Conservation (phyloP, 1,140 invertebrate genomes). For the Mamestra configurata region DNA sequence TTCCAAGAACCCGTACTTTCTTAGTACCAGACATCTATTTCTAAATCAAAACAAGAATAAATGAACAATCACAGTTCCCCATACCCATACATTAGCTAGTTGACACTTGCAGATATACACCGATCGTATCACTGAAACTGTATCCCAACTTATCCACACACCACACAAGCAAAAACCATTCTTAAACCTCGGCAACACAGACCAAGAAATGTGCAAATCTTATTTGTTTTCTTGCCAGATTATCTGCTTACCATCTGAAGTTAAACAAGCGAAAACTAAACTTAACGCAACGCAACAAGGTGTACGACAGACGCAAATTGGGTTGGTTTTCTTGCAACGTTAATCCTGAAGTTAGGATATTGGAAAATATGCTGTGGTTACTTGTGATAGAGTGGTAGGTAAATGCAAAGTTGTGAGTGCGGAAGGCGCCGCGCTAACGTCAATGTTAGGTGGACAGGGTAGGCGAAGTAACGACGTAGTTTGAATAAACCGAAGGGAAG, state of each 20-base stretch:
- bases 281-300: background rate
- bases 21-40: slow-evolving; percentile 30
- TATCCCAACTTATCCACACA: background rate
- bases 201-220: background rate
- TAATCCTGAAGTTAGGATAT: background rate
- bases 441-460: slow-evolving; percentile 29
- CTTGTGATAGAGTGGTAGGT: background rate
- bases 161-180: background rate
- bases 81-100: slow-evolving; percentile 29
- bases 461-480: slow-evolving; percentile 27
- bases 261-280: background rate
- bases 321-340: slow-evolving; percentile 12
- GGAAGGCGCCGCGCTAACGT: slow-evolving; percentile 36
- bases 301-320: background rate
- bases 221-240: slow-evolving; percentile 2
- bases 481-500: slow-evolving; percentile 37
- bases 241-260: background rate
- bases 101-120: slow-evolving; percentile 33
- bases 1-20: slow-evolving; percentile 11
- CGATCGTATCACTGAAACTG: slow-evolving; percentile 21
- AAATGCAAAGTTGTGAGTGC: background rate
- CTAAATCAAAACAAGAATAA: slow-evolving; percentile 23
- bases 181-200: background rate
- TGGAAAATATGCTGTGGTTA: background rate
- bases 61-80: slow-evolving; percentile 20